Base-by-base conservation (phyloP, 2,797 vertebrate genomes). In the Erpetoichthys calabaricus region DNA sequence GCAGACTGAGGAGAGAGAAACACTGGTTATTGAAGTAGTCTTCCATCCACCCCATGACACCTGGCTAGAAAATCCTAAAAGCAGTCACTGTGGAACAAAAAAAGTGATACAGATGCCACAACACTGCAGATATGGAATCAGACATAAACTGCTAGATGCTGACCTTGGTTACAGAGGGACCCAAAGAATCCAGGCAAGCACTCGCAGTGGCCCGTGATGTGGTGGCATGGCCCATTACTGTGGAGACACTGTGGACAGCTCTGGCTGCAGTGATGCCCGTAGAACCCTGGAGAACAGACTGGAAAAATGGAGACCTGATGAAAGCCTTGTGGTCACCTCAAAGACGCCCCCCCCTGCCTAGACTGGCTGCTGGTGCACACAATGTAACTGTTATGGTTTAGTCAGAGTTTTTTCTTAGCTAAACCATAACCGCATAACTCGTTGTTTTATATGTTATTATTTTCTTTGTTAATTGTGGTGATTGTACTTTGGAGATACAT, bases 141-240 rank as follows among this genome's bases (percentile, higher is more conserved):
- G 3, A 44, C 10, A 45, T 51, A 49, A 25, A 51, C 53, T 52
- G 45, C 50, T 55, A 42, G 51, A 51, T 59, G 80, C 84, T 86
- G 88, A 90, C 96, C 96, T 94, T 95, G 92, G 81, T 91, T 96
- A 80, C 96, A 99, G 70, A 97, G 87, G 0, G 87, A 74, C 3
- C 94, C 89, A 0, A 86, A 81, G 81, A 96, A 99, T 47, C 96
- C 95, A 0, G 95, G 89, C 65, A 98, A 79, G 69, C 96, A 98
- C 52, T 96, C 90, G 8, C 96, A 99, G 73, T 82, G 77, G 56
- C 95, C 96, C 0, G 89, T 92, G 73, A 93, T 59, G 3, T 98
- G 94, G 70, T 98, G 92, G 64, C 96, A 99, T 0, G 94, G 88
- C 5, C 92, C 89, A 0, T 71, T 89, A 79, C 91, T 95, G 79